A percentile compares a stretch with the other conserved stretches of the same genome.
Conservation (phyloP, 2,888 invertebrate species). For the Capitulum mitella region DNA sequence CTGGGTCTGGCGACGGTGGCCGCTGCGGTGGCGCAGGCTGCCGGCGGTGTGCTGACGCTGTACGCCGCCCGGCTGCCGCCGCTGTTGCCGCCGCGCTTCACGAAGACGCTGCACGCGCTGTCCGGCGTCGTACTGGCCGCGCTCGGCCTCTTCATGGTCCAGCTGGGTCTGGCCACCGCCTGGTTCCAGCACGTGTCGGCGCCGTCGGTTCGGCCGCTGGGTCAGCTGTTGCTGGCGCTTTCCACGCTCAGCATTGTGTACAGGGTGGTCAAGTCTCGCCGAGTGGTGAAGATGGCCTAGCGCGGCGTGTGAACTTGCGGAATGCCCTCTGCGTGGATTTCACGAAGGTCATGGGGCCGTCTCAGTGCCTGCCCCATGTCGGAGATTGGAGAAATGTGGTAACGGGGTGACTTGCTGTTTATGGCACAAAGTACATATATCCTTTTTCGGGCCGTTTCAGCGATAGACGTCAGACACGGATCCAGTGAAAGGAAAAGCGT, state of each 20-base stretch:
- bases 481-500: too few species aligned
- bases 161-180: neutral
- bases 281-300: neutral
- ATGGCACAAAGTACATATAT: too few species aligned
- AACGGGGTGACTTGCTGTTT: too few species aligned
- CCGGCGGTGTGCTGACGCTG: neutral
- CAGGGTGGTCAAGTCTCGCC: neutral
- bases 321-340: too few species aligned
- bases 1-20: neutral
- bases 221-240: neutral
- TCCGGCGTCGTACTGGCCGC: neutral
- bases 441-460: too few species aligned
- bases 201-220: neutral
- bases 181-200: neutral
- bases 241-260: neutral
- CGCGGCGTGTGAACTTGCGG: too few species aligned
- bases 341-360: too few species aligned
- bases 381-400: too few species aligned
- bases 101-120: neutral
- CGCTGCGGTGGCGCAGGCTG: neutral
- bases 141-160: neutral
- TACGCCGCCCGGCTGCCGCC: neutral
- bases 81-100: neutral
- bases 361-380: too few species aligned
- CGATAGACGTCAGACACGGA: too few species aligned